A percentile compares a stretch with the other conserved stretches of the same genome.
Conservation (phyloP, 1,140 invertebrate genomes). For the Zaprionus tsacasi region DNA sequence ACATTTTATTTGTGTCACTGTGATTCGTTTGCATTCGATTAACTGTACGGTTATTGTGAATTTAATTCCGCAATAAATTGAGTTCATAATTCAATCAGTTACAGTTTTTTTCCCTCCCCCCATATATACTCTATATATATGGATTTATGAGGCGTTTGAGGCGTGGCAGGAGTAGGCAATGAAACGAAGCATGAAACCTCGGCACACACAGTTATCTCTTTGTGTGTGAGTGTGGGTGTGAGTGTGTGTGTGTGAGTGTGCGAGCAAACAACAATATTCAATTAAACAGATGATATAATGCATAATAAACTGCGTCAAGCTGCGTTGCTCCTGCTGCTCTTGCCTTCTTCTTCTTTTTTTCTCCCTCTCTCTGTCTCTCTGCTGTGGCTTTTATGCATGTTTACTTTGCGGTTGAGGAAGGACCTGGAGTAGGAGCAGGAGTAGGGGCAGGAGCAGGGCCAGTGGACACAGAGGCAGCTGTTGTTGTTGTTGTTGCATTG, state of each 20-base stretch:
- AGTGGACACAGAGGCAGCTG: not conserved
- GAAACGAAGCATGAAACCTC: constrained; percentile 34
- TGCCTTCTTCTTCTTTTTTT: no score
- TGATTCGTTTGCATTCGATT: constrained; percentile 5
- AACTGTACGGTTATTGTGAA: constrained; percentile 8
- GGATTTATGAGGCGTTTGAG: not conserved
- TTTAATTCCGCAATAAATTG: constrained; percentile 4
- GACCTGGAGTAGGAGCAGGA: not conserved
- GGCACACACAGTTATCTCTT: not conserved
- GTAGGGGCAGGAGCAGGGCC: not conserved
- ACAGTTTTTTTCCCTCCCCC: not conserved
- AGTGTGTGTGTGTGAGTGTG: constrained; percentile 27
- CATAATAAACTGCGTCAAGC: constrained; percentile 47
- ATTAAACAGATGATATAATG: constrained; percentile 58
- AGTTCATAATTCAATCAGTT: constrained; percentile 10
- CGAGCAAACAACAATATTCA: constrained; percentile 47
- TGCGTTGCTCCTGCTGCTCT: constrained; percentile 9
- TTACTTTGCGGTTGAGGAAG: constrained; percentile 1
- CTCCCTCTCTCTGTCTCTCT: not conserved
- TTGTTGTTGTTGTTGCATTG: constrained; percentile 31
- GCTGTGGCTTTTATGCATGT: constrained; percentile 17
- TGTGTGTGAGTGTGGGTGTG: not conserved
- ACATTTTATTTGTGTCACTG: not conserved
- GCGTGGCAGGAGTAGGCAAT: not conserved
- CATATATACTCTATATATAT: not conserved